Evolutionary conservation across 1,140 invertebrate genomes (phyloP), one percentile per base, ranked within the genome.

Genomic region (Calosoma granatense): DNA sequence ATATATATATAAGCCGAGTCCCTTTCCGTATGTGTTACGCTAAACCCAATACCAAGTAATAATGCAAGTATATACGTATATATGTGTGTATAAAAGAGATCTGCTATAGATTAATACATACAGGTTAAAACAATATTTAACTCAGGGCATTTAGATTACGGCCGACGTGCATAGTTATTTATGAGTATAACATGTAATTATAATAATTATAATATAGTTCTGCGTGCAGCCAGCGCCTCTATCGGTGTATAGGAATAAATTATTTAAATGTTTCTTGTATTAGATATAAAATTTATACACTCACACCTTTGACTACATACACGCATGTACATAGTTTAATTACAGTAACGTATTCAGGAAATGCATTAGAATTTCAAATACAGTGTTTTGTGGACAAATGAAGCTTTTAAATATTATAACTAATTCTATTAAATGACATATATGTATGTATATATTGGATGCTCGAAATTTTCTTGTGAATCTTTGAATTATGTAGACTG

Each of bases 131-230:
- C 41, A 47, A 47, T 47, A 47, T 47, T 47, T 47, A 47, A 47
- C 41, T 9, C 41, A 47, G 41, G 41, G 41, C 41, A 47, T 47
- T 47, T 47, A 47, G 41, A 47, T 47, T 47, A 47, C 9, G 17
- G 41, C 3, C 15, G 41, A 47, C 41, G 41, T 47, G 41, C 17
- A 47, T 47, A 47, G 41, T 47, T 47, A 47, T 47, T 47, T 47
- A 47, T 47, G 41, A 47, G 41, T 47, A 17, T 17, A 47, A 47
- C 41, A 47, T 47, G 17, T 47, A 47, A 47, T 47, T 47, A 47
- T 47, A 47, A 47, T 47, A 47, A 47, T 47, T 47, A 47, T 47
- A 47, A 47, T 47, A 47, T 47, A 47, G 41, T 47, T 47, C 41
- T 47, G 41, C 41, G 41, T 47, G 41, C 41, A 47, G 41, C 15